Evolutionary conservation across 2,113 vertebrate species (phyloP).

Genomic region (Paradisaea rubra): DNA sequence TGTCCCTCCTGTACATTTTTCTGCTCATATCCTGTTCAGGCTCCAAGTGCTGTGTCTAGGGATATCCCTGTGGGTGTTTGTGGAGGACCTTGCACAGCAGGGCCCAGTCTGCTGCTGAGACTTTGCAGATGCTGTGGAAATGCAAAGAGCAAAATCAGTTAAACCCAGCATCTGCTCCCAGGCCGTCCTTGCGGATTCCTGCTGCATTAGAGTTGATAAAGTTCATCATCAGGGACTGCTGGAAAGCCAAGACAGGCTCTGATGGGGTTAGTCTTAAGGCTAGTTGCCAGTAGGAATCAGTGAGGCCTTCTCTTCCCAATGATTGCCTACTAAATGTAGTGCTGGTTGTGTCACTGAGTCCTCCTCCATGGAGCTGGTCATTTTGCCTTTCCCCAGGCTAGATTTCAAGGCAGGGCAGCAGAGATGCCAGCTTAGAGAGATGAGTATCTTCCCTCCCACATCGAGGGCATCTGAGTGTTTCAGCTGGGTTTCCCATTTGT

Average conservation of each 20-base stretch:
- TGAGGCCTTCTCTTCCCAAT: background rate
- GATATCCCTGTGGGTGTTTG: background rate
- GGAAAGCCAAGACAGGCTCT: background rate
- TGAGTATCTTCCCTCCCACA: accelerated
- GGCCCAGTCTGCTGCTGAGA: background rate
- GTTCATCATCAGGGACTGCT: background rate
- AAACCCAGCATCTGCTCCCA: background rate
- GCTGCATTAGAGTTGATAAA: background rate
- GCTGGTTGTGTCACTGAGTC: background rate
- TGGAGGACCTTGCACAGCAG: background rate
- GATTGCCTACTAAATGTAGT: background rate
- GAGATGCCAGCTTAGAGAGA: background rate
- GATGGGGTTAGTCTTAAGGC: background rate
- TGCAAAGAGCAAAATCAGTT: background rate
- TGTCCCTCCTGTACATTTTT: background rate
- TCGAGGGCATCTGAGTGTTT: background rate
- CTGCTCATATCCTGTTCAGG: background rate
- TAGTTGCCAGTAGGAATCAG: background rate
- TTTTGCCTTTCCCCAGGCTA: background rate
- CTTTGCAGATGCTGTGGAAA: background rate
- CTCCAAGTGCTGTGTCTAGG: background rate
- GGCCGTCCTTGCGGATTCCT: background rate
- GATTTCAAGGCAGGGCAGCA: background rate
- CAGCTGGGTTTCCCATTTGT: background rate
- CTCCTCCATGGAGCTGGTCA: background rate